Evolutionary conservation across 2,888 invertebrate species (phyloP).

Genomic region (Lasioglossum calceatum): DNA sequence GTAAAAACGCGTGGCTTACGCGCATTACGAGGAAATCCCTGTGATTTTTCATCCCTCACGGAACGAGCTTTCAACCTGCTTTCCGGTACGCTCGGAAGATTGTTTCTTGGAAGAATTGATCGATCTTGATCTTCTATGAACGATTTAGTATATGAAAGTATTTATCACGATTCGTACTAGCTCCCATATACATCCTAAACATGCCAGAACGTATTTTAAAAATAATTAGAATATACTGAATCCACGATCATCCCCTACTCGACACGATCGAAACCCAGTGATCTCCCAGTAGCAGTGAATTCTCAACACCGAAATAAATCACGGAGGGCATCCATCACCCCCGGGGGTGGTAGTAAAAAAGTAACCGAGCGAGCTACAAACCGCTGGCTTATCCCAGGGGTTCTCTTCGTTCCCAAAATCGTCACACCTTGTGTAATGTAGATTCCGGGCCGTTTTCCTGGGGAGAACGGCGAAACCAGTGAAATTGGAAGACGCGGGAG

Average conservation of each 20-base stretch:
- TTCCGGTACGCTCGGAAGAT: background rate
- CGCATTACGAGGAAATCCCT: constrained; percentile 59
- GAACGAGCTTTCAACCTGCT: constrained; percentile 17
- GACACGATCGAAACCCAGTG: constrained; percentile 33
- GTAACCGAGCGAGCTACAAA: constrained; percentile 76
- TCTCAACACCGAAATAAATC: constrained; percentile 73
- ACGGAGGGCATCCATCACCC: constrained; percentile 74
- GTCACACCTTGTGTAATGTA: background rate
- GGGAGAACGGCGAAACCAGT: background rate
- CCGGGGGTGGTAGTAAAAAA: constrained; percentile 71
- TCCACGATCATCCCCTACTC: background rate
- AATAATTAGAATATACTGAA: background rate
- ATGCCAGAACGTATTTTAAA: background rate
- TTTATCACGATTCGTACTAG: background rate
- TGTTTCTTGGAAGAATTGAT: background rate
- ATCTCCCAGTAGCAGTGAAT: constrained; percentile 54
- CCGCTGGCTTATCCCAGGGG: constrained; percentile 75
- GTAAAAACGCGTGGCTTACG: constrained; percentile 62
- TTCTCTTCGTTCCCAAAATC: constrained; percentile 59
- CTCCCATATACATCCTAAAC: background rate
- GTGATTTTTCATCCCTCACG: constrained; percentile 50
- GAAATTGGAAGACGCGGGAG: background rate
- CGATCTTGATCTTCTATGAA: background rate
- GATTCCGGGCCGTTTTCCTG: background rate
- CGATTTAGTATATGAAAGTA: background rate